A percentile compares a stretch with the other conserved stretches of the same genome.
phyloP scores from a whole-genome alignment of 2,113 vertebrate species.

The Heptranchias perlo region DNA sequence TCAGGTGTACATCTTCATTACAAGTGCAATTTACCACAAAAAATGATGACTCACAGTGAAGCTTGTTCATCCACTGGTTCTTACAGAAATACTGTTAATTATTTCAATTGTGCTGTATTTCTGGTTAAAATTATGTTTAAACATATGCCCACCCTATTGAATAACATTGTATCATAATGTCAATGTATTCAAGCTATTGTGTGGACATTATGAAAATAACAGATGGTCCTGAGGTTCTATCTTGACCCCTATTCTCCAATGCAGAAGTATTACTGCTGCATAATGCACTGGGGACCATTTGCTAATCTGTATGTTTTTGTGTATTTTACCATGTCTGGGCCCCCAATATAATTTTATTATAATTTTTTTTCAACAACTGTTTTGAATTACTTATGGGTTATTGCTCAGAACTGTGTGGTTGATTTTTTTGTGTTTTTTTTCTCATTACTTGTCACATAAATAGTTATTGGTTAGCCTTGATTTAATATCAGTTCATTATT shows the following conservation, averaged over 20 bases:
- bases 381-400: neutral
- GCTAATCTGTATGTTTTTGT: neutral
- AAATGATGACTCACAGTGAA: too few species aligned
- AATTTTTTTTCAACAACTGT: neutral
- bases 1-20: neutral
- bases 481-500: neutral
- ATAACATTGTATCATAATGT: neutral
- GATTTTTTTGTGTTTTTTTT: neutral
- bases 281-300: neutral
- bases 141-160: neutral
- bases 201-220: neutral
- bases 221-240: neutral
- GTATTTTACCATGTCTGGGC: neutral
- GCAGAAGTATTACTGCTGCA: neutral
- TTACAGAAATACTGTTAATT: neutral
- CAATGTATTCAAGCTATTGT: neutral
- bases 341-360: neutral
- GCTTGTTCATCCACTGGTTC: neutral
- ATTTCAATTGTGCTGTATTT: neutral
- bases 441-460: neutral
- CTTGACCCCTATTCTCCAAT: neutral
- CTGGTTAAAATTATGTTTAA: neutral
- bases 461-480: neutral
- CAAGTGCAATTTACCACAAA: neutral
- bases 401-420: neutral